These are phyloP conservation scores for Notodonta ziczac DNA, from an alignment of 2,888 invertebrate species.

Conservation along the genomic window DNA sequence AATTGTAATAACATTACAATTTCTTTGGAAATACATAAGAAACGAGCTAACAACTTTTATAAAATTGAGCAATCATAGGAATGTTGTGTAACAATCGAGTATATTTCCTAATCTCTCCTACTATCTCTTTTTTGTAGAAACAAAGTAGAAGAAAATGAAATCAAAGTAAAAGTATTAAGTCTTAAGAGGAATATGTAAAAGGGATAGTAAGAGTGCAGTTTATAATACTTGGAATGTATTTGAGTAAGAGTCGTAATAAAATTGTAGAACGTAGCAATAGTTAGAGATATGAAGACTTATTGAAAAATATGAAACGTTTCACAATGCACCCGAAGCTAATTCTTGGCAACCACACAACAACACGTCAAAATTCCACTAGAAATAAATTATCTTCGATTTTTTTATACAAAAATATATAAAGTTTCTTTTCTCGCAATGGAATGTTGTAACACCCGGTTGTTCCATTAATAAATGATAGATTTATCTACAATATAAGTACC, in stretches of 20 bases:
- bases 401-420: conserved; percentile 52
- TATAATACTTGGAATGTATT: conserved; percentile 35
- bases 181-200: conserved; percentile 15
- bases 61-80: conserved; percentile 56
- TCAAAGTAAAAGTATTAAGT: conserved; percentile 11
- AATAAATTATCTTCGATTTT: conserved; percentile 77
- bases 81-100: conserved; percentile 41
- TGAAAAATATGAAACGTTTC: conserved; percentile 44
- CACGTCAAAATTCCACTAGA: conserved; percentile 75
- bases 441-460: conserved; percentile 67
- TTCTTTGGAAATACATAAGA: conserved; percentile 26
- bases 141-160: not conserved
- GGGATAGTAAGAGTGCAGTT: conserved; percentile 25
- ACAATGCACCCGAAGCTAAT: conserved; percentile 72
- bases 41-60: conserved; percentile 19
- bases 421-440: conserved; percentile 50
- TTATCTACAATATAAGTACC: conserved; percentile 57
- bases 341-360: conserved; percentile 64
- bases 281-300: conserved; percentile 44
- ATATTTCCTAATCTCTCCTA: conserved; percentile 23
- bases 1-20: conserved; percentile 39
- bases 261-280: conserved; percentile 45
- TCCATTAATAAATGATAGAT: conserved; percentile 56
- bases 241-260: conserved; percentile 41
- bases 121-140: conserved; percentile 27